Evolutionary conservation across 2,797 vertebrate species (phyloP).

Genomic region (Loris lydekkerianus): DNA sequence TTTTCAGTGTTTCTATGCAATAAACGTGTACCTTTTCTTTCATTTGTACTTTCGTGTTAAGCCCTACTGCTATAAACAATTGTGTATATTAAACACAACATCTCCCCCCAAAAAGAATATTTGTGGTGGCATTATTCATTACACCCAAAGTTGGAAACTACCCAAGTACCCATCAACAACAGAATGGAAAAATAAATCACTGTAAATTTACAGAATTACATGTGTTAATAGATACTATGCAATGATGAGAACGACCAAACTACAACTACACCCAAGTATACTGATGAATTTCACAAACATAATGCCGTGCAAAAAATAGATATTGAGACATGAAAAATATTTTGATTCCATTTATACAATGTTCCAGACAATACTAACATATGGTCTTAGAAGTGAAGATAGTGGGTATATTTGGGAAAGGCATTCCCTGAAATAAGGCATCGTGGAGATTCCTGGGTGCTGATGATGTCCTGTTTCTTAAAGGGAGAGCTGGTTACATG

Average conservation of each 20-base stretch:
- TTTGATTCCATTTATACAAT: background rate
- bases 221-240: background rate
- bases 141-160: background rate
- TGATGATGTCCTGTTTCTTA: background rate
- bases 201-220: background rate
- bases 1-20: background rate
- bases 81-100: conserved; percentile 34
- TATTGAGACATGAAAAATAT: background rate
- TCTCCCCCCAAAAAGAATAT: no score
- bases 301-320: background rate
- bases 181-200: background rate
- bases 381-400: background rate
- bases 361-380: background rate
- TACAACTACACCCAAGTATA: background rate
- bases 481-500: background rate
- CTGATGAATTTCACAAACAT: background rate
- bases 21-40: background rate
- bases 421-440: background rate
- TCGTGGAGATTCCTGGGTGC: background rate
- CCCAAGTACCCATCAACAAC: background rate
- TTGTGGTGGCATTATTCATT: background rate
- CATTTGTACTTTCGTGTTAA: background rate
- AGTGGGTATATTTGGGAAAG: background rate
- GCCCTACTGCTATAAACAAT: background rate
- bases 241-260: background rate